These are phyloP conservation scores for Hystrix brachyura DNA, from an alignment of 2,113 vertebrate species.

Conservation along the genomic window DNA sequence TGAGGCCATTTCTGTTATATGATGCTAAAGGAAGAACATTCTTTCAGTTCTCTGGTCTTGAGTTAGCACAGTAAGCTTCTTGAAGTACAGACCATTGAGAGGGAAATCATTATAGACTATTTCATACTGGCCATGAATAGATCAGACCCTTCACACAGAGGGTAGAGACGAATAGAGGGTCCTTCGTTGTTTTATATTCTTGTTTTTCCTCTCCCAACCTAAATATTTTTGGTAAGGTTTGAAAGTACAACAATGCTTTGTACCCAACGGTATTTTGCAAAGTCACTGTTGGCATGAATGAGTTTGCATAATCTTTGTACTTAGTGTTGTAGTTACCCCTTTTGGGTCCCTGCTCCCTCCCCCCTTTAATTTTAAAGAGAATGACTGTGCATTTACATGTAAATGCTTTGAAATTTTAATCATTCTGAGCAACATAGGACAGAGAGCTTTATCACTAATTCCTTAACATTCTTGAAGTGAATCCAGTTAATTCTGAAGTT, in stretches of 20 bases:
- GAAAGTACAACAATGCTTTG: neutral
- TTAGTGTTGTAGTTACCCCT: neutral
- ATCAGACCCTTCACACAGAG: neutral
- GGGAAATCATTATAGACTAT: neutral
- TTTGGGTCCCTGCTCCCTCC: neutral
- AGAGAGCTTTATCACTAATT: neutral
- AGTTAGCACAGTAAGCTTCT: neutral
- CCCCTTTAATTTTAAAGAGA: neutral
- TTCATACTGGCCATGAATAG: neutral
- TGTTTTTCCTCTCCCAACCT: neutral
- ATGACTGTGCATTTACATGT: neutral
- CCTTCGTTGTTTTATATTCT: neutral
- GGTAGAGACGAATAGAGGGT: no score
- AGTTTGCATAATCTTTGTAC: neutral
- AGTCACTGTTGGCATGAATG: neutral
- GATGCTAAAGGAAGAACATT: neutral
- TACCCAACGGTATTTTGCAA: neutral
- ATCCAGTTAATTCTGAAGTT: conserved; percentile 32
- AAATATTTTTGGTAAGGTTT: neutral
- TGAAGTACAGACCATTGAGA: neutral
- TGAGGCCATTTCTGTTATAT: neutral
- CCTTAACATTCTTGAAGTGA: neutral
- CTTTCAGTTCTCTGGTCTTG: neutral
- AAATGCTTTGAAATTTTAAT: conserved; percentile 14
- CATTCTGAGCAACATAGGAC: neutral